A percentile compares a stretch with the other conserved stretches of the same genome.
phyloP scores from a whole-genome alignment of 2,113 vertebrate genomes.

The Cavia porcellus region DNA sequence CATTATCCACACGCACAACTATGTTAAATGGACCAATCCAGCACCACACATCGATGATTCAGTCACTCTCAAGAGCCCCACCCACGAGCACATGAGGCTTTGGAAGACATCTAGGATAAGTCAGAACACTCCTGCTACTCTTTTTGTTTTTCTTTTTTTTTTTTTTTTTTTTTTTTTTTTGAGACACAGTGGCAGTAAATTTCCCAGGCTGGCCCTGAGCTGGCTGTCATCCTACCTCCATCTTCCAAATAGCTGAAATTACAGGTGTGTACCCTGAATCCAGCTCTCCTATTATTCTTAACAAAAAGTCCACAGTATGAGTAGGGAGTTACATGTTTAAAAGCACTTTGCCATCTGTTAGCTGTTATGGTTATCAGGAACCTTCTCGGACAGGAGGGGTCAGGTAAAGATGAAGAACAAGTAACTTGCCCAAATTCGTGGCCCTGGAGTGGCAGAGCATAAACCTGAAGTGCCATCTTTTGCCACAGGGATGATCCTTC shows the following conservation, averaged over 20 bases:
- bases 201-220: not conserved
- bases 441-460: not conserved
- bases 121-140: not conserved
- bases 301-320: not conserved
- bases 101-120: not conserved
- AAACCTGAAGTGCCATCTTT: not conserved
- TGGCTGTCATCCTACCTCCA: not conserved
- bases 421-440: not conserved
- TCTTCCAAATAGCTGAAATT: not conserved
- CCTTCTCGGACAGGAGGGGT: not conserved
- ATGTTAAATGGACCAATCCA: not conserved
- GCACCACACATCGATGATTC: not conserved
- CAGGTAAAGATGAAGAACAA: not conserved
- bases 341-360: constrained; percentile 9
- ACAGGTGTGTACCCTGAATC: not conserved
- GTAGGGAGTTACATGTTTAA: not conserved
- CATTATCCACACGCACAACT: not conserved
- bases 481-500: not conserved
- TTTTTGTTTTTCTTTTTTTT: too few relatives aligned
- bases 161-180: too few relatives aligned
- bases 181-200: not conserved
- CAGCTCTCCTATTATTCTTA: constrained; percentile 14
- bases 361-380: not conserved
- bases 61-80: not conserved
- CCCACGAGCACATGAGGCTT: not conserved